Base-by-base conservation (phyloP, 2,797 vertebrate genomes). In the Tragelaphus oryx region DNA sequence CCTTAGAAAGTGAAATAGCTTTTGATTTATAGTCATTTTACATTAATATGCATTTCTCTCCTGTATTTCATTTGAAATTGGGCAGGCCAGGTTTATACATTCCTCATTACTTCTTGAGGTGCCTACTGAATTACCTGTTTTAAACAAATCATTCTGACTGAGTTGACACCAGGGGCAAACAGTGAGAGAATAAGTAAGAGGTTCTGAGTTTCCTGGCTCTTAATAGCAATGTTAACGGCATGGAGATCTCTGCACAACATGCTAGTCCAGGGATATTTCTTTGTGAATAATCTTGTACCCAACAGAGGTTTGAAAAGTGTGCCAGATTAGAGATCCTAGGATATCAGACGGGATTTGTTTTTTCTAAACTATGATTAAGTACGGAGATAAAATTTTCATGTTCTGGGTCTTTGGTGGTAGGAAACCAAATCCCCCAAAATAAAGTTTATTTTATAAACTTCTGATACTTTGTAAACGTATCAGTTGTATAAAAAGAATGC, bases 1-100 rank as follows among this genome's bases (percentile, higher is more conserved):
- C 62, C 76, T 90, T 16, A 90, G 94, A 97, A 97, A 98, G 98
- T 97, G 82, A 97, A 98, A 97, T 95, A 48, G n/a, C 48, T 95
- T 97, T 96, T 97, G 93, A 97, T 97, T 97, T 98, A 95, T 94
- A 96, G 87, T 26, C 37, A 54, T 92, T 98, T 98, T 96, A 91
- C 91, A 97, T 94, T 97, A 97, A 94, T 95, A 95, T 62, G 85
- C 46, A 87, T 96, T 97, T 97, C 86, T 96, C 33, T 95, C 93
- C 96, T 98, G 90, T 87, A 97, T 91, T 93, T 98, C 94, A 92
- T 92, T 93, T 97, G 93, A 97, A 97, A 96, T 97, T 96, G 97
- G 97, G 60, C 80, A 97, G 94, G 75, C 57, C 11, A 46, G 37
- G 83, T 97, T 92, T 97, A 94, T 96, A 92, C 59, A 90, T 90